These are phyloP conservation scores for Hylia prasina DNA, from an alignment of 2,113 vertebrate genomes.

Conservation along the genomic window DNA sequence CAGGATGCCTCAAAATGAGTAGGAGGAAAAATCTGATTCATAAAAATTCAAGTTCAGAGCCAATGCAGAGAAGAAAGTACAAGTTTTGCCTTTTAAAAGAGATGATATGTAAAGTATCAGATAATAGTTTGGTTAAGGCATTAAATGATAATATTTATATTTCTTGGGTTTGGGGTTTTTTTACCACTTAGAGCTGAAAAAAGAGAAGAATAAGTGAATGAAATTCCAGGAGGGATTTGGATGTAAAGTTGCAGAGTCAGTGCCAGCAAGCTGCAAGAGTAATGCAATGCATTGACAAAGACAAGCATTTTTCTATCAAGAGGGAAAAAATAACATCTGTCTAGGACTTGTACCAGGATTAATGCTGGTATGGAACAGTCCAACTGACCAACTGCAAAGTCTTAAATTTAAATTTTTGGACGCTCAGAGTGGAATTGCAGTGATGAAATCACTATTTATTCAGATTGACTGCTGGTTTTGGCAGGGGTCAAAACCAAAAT, in stretches of 20 bases:
- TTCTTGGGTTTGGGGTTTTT: neutral
- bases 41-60: neutral
- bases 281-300: neutral
- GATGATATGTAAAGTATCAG: neutral
- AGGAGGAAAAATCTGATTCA: neutral
- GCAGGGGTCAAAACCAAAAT: neutral
- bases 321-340: neutral
- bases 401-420: neutral
- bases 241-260: neutral
- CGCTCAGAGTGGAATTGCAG: neutral
- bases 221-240: neutral
- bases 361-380: neutral
- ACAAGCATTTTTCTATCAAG: neutral
- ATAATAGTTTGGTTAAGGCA: neutral
- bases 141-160: neutral
- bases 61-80: neutral
- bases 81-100: neutral
- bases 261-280: neutral
- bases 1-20: neutral
- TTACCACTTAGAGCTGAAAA: neutral
- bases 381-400: neutral
- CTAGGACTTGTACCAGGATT: neutral
- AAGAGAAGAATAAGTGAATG: neutral
- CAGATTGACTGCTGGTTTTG: neutral
- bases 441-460: neutral